A percentile compares a stretch with the other conserved stretches of the same genome.
phyloP scores from a whole-genome alignment of 2,888 invertebrate genomes.

The Eupithecia subumbrata region DNA sequence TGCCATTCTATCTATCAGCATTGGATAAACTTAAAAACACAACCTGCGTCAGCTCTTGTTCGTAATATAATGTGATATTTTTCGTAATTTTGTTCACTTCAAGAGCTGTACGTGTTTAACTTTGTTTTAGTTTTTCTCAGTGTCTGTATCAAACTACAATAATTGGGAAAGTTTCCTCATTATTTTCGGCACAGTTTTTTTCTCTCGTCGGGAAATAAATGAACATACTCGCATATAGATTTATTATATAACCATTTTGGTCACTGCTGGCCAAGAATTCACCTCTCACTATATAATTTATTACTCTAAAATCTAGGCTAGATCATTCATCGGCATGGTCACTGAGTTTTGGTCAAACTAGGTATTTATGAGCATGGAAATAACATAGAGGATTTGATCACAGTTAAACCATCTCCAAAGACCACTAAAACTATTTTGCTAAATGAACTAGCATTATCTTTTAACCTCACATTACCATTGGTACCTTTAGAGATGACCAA shows the following conservation, averaged over 20 bases:
- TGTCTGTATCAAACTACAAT: constrained; percentile 70
- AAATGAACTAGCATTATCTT: constrained; percentile 1
- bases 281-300: not conserved
- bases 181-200: constrained; percentile 69
- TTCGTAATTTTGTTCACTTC: not conserved
- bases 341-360: not conserved
- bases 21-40: not conserved
- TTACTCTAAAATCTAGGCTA: not conserved
- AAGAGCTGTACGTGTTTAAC: constrained; percentile 44
- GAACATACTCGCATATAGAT: not conserved
- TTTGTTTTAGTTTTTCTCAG: constrained; percentile 58
- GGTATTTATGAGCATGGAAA: not conserved
- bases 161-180: constrained; percentile 82
- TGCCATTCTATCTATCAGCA: too few relatives aligned
- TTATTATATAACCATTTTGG: not conserved
- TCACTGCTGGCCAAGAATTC: not conserved
- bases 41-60: not conserved
- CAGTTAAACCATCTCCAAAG: not conserved
- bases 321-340: not conserved
- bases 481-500: constrained; percentile 26
- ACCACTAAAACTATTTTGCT: not conserved
- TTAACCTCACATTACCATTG: constrained; percentile 14
- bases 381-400: not conserved
- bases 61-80: not conserved
- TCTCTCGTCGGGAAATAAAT: constrained; percentile 19